phyloP scores from a whole-genome alignment of 1,140 invertebrate genomes.

The Calephelis virginiensis region DNA sequence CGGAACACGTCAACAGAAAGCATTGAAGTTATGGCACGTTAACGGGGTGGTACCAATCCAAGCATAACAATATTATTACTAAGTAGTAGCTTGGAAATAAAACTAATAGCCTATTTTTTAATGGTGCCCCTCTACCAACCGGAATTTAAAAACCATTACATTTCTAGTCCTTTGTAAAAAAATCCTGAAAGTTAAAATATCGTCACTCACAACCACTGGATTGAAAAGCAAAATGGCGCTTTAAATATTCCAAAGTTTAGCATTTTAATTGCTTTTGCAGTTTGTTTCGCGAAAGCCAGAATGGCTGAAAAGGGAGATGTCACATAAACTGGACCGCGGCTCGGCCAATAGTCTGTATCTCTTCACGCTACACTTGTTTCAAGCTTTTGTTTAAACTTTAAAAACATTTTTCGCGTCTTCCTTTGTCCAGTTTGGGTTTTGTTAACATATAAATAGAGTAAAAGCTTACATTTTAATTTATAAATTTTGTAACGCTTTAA shows the following conservation, averaged over 20 bases:
- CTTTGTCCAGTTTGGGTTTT: slow-evolving; percentile 4
- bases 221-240: slow-evolving; percentile 7
- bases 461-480: not conserved
- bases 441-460: slow-evolving; percentile 1
- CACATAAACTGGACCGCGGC: slow-evolving; percentile 18
- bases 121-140: too few relatives aligned
- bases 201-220: not conserved
- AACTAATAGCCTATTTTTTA: too few relatives aligned
- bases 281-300: slow-evolving; percentile 3
- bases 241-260: slow-evolving; percentile 12
- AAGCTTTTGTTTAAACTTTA: slow-evolving; percentile 29
- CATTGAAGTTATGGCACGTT: too few relatives aligned
- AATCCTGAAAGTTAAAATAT: not conserved
- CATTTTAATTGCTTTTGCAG: slow-evolving; percentile 15
- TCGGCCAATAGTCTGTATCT: slow-evolving; percentile 25
- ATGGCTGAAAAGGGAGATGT: slow-evolving; percentile 5
- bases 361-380: slow-evolving; percentile 25
- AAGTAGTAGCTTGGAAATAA: too few relatives aligned
- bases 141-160: not conserved
- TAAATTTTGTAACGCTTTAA: not conserved
- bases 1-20: too few relatives aligned
- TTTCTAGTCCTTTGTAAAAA: not conserved
- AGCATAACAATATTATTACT: too few relatives aligned
- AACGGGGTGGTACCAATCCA: too few relatives aligned
- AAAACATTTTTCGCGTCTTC: slow-evolving; percentile 8